These are phyloP conservation scores for Ectobius pallidus DNA, from an alignment of 2,888 invertebrate genomes.

Conservation along the genomic window DNA sequence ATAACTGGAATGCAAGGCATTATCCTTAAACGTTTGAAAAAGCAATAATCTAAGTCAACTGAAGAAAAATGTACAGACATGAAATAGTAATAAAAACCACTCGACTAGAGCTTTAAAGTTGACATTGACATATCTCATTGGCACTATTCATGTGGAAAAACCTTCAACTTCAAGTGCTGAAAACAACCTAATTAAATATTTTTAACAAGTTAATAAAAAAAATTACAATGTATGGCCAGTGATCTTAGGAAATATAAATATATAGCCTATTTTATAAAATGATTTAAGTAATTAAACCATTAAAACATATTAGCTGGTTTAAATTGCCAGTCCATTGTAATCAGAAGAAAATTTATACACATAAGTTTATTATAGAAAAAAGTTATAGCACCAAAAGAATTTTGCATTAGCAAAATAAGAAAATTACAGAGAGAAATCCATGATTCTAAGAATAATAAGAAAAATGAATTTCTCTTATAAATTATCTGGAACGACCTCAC, in stretches of 20 bases:
- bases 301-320: conserved; percentile 14
- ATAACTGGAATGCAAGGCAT: conserved; percentile 13
- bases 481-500: conserved; percentile 15
- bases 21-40: not conserved
- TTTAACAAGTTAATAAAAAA: conserved; percentile 4
- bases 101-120: conserved; percentile 34
- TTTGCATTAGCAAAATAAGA: conserved; percentile 32
- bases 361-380: conserved; percentile 32
- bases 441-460: conserved; percentile 23
- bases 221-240: not conserved
- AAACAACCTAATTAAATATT: conserved; percentile 14
- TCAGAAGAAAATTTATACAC: conserved; percentile 35
- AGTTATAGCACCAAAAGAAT: conserved; percentile 34
- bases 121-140: conserved; percentile 17
- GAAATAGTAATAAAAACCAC: conserved; percentile 4
- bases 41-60: not conserved
- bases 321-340: conserved; percentile 8
- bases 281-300: conserved; percentile 11
- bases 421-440: conserved; percentile 23
- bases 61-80: conserved; percentile 8
- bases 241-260: conserved; percentile 23
- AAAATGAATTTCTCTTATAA: conserved; percentile 23
- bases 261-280: conserved; percentile 20
- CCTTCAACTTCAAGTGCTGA: conserved; percentile 10
- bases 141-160: conserved; percentile 12